Evolutionary conservation across 37 sponge, comb jelly and placozoan species (phyloP), one percentile per base, ranked within the genome.

Genomic region (Spongia lamella): DNA sequence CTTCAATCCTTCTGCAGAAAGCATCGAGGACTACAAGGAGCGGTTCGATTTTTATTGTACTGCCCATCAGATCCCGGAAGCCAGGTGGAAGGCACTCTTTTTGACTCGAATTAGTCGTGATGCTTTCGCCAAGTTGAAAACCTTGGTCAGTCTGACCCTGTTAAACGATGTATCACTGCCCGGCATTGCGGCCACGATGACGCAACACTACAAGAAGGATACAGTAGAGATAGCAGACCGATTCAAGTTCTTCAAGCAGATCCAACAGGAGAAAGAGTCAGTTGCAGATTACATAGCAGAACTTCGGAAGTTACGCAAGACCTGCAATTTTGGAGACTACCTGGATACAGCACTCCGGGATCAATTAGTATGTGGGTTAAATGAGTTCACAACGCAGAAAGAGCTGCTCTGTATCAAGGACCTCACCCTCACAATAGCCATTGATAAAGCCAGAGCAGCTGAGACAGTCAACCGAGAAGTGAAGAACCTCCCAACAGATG

Each of bases 291-390:
- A 56, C 6, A 56, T 56, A 5, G 2, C 58, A 56, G 58, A 4
- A 3, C 65, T 63, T 4, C 65, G 31, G 3, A 26, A 22, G 3
- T 56, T 56, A 5, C 3, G 26, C 2, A 56, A 56, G 58, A 56
- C 58, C 2, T 56, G 58, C 25, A 56, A 56, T 56, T 56, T 56
- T 5, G 58, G 58, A 56, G 25, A 56, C 25, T 56, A 56, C 5
- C 6, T 56, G 6, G 58, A 56, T 56, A 56, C 58, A 2, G 58
- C 58, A 22, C 6, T 56, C 5, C 22, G 58, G 5, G 58, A 56
- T 56, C 58, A 56, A 56, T 56, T 56, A 3, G 58, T 56, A 7
- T 56, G 58, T 56, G 58, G 58, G 58, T 5, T 56, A 5, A 56
- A 5, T 22, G 58, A 56, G 5, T 25, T 2, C 32, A 27, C 20